phyloP scores from a whole-genome alignment of 2,113 vertebrate species.

The Tragelaphus strepsiceros region DNA sequence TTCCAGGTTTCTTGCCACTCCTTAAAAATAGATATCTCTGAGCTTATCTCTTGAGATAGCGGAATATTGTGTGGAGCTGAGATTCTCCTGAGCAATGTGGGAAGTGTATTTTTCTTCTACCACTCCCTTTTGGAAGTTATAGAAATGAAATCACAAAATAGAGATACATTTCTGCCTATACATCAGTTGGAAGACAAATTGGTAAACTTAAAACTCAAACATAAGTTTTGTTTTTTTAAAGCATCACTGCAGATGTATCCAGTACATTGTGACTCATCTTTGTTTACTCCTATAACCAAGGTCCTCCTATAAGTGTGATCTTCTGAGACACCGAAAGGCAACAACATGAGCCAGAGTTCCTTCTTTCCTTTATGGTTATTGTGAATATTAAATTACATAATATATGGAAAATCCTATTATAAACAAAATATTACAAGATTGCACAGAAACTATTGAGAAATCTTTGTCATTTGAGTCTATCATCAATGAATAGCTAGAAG shows the following conservation, averaged over 20 bases:
- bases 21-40: background rate
- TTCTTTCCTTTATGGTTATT: background rate
- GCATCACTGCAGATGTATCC: background rate
- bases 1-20: background rate
- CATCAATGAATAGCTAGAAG: background rate
- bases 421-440: background rate
- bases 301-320: background rate
- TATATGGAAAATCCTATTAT: background rate
- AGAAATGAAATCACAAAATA: background rate
- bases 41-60: background rate
- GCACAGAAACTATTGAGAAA: background rate
- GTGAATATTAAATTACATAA: background rate
- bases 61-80: background rate
- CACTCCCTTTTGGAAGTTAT: background rate
- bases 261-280: background rate
- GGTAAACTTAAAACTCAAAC: background rate
- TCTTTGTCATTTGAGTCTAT: background rate
- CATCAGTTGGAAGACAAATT: background rate
- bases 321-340: background rate
- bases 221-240: background rate
- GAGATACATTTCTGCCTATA: background rate
- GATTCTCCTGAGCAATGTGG: background rate
- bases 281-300: background rate
- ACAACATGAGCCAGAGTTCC: background rate
- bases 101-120: background rate